Conservation (phyloP, 2,888 invertebrate genomes). For the Dichetophora obliterata region DNA sequence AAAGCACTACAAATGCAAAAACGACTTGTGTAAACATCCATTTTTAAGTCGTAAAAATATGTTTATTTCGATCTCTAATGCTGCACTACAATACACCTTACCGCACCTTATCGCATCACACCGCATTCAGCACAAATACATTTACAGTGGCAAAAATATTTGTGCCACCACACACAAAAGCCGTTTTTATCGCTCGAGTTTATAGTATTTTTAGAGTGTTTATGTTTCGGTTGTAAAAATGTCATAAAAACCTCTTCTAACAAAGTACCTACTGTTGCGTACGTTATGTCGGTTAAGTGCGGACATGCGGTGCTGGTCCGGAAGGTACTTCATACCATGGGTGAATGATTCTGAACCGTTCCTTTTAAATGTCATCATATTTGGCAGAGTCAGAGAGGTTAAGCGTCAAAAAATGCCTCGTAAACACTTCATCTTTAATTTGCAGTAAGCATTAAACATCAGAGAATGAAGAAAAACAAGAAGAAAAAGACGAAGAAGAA, state of each 20-base stretch:
- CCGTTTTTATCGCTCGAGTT: background rate
- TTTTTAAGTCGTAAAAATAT: background rate
- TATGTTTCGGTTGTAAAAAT: background rate
- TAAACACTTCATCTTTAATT: constrained; percentile 5
- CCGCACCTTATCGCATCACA: background rate
- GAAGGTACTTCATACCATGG: background rate
- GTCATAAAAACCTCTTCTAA: background rate
- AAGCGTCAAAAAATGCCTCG: background rate
- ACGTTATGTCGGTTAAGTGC: background rate
- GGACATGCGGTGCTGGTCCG: background rate
- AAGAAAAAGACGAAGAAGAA: no score
- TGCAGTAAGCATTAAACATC: background rate
- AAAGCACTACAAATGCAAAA: background rate
- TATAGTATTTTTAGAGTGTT: constrained; percentile 5
- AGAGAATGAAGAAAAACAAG: no score
- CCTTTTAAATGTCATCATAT: background rate
- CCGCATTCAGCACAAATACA: background rate
- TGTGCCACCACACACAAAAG: background rate
- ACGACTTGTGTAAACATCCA: background rate
- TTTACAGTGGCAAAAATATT: background rate
- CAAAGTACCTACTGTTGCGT: background rate
- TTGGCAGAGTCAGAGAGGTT: background rate
- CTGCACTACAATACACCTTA: background rate
- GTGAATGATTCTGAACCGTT: background rate
- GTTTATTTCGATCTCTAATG: background rate